phyloP scores from a whole-genome alignment of 1,140 invertebrate species.

The Matsumurasca onukii region DNA sequence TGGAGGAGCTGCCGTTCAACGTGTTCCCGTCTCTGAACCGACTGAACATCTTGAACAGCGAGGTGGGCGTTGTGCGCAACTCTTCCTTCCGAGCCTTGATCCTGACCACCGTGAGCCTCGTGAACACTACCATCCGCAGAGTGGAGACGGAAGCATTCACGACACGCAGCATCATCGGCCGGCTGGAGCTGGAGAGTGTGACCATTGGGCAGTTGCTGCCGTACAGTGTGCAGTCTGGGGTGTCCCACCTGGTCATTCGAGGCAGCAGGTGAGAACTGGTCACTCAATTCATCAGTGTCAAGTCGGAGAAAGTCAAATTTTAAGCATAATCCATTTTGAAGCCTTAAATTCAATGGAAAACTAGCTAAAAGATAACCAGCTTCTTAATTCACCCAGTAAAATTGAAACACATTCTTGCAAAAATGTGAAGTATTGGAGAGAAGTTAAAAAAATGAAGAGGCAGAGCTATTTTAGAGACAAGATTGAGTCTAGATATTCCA shows the following conservation, averaged over 20 bases:
- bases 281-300: background rate
- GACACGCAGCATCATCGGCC: conserved; percentile 60
- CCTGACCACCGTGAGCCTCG: conserved; percentile 60
- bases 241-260: conserved; percentile 61
- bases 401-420: too few species aligned
- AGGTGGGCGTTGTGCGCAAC: conserved; percentile 55
- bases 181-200: conserved; percentile 60
- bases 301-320: background rate
- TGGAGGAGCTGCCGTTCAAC: conserved; percentile 57
- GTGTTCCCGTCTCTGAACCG: conserved; percentile 64
- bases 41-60: conserved; percentile 58
- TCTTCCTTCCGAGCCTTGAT: conserved; percentile 65
- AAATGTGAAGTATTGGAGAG: too few species aligned
- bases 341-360: too few species aligned
- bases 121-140: conserved; percentile 58
- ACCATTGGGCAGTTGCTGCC: conserved; percentile 55
- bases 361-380: too few species aligned
- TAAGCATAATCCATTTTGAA: too few species aligned
- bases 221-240: conserved; percentile 62
- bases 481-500: too few species aligned
- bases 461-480: too few species aligned
- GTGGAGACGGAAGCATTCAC: conserved; percentile 64
- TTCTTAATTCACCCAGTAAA: too few species aligned
- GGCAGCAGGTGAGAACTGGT: conserved; percentile 55
- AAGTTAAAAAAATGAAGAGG: too few species aligned